These are phyloP conservation scores for Dromiciops gliroides DNA, from an alignment of 2,113 vertebrate species.

Conservation along the genomic window DNA sequence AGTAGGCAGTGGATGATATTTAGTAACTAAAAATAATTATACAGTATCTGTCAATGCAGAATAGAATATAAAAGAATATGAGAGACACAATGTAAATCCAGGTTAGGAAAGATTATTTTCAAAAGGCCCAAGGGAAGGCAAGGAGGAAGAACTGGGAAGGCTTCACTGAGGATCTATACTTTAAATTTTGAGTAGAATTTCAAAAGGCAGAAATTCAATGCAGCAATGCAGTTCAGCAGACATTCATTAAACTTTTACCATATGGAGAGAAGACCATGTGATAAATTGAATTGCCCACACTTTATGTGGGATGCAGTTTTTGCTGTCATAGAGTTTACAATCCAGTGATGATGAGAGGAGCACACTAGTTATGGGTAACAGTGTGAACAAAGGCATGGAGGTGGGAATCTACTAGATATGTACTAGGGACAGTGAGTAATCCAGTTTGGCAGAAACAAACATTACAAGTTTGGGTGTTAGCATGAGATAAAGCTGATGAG, in stretches of 20 bases:
- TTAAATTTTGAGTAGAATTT: background rate
- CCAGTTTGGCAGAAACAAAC: background rate
- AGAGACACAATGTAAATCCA: background rate
- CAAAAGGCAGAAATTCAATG: background rate
- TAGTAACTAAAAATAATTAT: background rate
- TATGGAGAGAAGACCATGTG: background rate
- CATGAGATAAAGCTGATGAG: background rate
- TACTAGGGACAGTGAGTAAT: background rate
- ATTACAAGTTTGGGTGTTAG: background rate
- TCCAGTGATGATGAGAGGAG: background rate
- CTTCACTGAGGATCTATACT: background rate
- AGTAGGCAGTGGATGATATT: background rate
- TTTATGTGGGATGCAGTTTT: background rate
- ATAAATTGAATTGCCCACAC: background rate
- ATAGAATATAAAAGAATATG: background rate
- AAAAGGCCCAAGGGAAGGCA: background rate
- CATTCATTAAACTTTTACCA: background rate
- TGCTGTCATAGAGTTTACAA: background rate
- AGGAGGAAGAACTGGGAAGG: background rate
- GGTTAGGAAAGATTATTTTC: background rate
- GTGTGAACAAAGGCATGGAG: background rate
- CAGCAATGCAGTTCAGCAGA: background rate
- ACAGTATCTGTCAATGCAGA: background rate
- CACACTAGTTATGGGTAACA: background rate
- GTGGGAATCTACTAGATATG: background rate